Conservation (phyloP, 2,797 vertebrate species). For the Brachyalestes nurse region DNA sequence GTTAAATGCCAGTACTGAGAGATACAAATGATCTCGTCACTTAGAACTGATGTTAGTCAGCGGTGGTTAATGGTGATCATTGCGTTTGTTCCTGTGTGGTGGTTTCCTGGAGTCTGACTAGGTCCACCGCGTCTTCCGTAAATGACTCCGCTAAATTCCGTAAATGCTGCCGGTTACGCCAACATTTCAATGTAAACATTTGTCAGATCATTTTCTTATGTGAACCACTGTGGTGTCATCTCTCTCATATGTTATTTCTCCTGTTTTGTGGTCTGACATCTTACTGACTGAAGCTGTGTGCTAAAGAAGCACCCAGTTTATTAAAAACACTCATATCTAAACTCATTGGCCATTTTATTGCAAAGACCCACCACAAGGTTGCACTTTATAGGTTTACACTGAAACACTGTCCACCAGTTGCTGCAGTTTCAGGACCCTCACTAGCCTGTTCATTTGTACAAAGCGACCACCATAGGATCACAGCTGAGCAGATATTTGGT, state of each 20-base stretch:
- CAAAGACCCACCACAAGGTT: not conserved
- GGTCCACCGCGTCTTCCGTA: not conserved
- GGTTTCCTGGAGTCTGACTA: not conserved
- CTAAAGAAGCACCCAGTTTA: not conserved
- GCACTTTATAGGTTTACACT: no score
- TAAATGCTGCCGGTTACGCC: not conserved
- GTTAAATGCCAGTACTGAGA: not conserved
- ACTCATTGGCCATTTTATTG: not conserved
- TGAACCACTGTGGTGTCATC: not conserved
- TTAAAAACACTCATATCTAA: not conserved
- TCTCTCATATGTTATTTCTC: not conserved
- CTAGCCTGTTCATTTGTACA: no score
- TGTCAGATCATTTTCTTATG: not conserved
- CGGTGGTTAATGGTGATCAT: not conserved
- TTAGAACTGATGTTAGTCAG: not conserved
- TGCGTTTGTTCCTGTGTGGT: not conserved
- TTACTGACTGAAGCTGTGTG: not conserved
- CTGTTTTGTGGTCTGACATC: not conserved
- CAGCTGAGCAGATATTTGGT: no score
- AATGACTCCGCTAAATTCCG: no score
- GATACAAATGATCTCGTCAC: not conserved
- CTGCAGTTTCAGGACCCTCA: no score
- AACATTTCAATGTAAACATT: slow-evolving; percentile 1
- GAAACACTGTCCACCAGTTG: no score
- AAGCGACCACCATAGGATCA: no score